phyloP scores from a whole-genome alignment of 2,113 vertebrate genomes.

The human region DNA sequence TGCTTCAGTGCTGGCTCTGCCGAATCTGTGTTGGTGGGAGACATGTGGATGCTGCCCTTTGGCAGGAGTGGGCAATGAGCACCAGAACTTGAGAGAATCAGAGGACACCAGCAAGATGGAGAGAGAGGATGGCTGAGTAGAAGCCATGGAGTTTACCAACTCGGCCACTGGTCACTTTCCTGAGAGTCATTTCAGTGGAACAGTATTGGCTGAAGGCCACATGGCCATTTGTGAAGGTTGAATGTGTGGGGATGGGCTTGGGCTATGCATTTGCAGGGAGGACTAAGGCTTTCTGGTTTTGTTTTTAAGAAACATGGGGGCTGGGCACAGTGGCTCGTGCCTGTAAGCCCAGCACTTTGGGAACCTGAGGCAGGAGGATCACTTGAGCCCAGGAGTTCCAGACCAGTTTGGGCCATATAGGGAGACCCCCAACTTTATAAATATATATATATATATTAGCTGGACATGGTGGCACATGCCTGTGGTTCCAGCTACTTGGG shows the following conservation, averaged over 20 bases:
- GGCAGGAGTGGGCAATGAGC: not conserved
- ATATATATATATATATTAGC: too few relatives aligned
- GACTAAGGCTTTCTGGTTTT: not conserved
- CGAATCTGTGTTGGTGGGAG: not conserved
- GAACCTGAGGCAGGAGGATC: too few relatives aligned
- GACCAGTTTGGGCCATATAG: too few relatives aligned
- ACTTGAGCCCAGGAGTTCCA: too few relatives aligned
- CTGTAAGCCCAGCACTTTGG: too few relatives aligned
- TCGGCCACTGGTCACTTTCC: not conserved
- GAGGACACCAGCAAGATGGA: not conserved
- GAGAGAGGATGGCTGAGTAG: not conserved
- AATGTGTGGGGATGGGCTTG: not conserved
- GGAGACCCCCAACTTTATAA: too few relatives aligned
- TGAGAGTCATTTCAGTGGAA: not conserved
- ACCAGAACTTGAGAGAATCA: not conserved
- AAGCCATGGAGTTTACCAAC: not conserved
- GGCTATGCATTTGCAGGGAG: not conserved
- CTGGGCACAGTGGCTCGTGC: too few relatives aligned
- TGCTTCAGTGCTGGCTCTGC: not conserved
- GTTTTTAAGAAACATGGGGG: not conserved
- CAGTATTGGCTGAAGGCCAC: not conserved
- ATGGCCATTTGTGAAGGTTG: not conserved
- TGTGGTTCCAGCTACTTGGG: too few relatives aligned
- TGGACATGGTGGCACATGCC: too few relatives aligned
- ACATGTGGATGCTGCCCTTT: not conserved